Percentiles rank a stretch among this genome's conserved stretches.
These are phyloP conservation scores for Orthosia cruda DNA, from an alignment of 2,888 invertebrate species.

Conservation along the genomic window DNA sequence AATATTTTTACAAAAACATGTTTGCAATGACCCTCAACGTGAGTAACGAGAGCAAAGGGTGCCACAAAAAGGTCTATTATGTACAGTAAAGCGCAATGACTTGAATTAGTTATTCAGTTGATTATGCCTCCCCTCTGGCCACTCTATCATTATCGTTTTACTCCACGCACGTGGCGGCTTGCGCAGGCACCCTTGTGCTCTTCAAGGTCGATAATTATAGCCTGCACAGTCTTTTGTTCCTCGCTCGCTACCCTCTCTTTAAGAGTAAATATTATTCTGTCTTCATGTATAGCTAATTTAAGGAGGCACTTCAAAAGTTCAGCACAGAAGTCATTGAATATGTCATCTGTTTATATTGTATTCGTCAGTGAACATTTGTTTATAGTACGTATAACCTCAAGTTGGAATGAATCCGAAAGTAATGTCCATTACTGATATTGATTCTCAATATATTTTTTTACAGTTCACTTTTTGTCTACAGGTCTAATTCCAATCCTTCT, in stretches of 20 bases:
- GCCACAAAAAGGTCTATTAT: conserved; percentile 87
- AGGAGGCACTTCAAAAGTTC: conserved; percentile 19
- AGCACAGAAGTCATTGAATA: conserved; percentile 17
- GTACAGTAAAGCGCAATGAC: conserved; percentile 86
- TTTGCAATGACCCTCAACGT: conserved; percentile 78
- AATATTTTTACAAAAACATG: conserved; percentile 84
- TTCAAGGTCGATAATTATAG: conserved; percentile 89
- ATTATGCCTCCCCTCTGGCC: conserved; percentile 88
- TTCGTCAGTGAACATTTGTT: not conserved
- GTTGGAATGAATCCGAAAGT: not conserved
- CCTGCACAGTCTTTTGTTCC: conserved; percentile 81
- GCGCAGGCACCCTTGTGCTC: conserved; percentile 82
- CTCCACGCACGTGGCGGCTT: conserved; percentile 88
- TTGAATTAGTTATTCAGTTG: conserved; percentile 91
- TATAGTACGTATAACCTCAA: not conserved
- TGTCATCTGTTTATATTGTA: conserved; percentile 2
- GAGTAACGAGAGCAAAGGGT: conserved; percentile 77
- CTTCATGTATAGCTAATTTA: conserved; percentile 31
- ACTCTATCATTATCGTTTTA: conserved; percentile 91
- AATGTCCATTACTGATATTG: not conserved
- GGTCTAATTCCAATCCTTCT: not conserved
- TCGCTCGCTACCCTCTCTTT: conserved; percentile 72
- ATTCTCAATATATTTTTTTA: not conserved
- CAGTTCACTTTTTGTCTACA: not conserved
- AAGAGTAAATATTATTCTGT: conserved; percentile 71